Conservation (phyloP, 2,888 invertebrate species). For the Drosophila eohydei region DNA sequence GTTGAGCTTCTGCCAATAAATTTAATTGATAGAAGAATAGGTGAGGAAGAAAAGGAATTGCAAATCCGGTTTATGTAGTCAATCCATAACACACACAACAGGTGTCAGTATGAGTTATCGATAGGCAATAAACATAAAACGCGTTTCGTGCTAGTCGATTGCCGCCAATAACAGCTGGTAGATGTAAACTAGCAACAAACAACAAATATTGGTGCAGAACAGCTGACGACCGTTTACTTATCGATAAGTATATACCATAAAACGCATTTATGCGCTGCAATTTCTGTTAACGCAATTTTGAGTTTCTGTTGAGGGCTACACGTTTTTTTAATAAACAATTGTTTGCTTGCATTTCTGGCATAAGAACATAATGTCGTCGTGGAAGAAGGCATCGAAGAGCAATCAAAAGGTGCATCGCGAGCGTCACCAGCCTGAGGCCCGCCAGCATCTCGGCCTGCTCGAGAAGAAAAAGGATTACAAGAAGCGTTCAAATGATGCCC, state of each 20-base stretch:
- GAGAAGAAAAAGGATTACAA: slow-evolving; percentile 96
- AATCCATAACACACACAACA: background rate
- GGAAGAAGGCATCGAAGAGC: slow-evolving; percentile 94
- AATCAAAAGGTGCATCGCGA: slow-evolving; percentile 94
- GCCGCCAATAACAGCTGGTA: background rate
- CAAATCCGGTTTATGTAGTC: background rate
- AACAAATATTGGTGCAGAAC: background rate
- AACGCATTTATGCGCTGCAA: background rate
- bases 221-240: background rate
- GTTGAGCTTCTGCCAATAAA: background rate
- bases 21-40: background rate
- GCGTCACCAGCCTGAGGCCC: slow-evolving; percentile 92
- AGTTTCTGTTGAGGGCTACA: slow-evolving; percentile 4
- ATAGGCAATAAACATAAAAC: background rate
- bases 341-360: background rate
- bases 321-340: slow-evolving; percentile 36
- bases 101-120: background rate
- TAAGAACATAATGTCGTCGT: slow-evolving; percentile 91
- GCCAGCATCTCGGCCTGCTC: slow-evolving; percentile 91
- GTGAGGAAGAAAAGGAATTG: background rate
- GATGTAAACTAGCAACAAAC: background rate
- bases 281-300: slow-evolving; percentile 1
- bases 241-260: background rate
- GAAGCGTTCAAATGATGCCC: slow-evolving; percentile 90
- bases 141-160: background rate